phyloP scores from a whole-genome alignment of 2,888 invertebrate genomes.

The Nineta flava region DNA sequence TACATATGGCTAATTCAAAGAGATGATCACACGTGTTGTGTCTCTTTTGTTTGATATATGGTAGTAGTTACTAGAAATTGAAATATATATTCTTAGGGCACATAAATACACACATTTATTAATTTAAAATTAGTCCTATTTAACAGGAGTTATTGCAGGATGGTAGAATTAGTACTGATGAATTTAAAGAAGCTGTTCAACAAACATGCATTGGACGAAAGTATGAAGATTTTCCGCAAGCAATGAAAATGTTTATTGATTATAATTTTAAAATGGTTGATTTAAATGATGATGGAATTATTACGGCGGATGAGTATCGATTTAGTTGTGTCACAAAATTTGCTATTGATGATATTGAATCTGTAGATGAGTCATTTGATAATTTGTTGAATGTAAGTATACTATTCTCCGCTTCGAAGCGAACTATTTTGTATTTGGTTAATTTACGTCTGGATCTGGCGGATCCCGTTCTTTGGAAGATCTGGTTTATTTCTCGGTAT shows the following conservation, averaged over 20 bases:
- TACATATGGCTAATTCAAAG: too few relatives aligned
- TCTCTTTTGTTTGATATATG: too few relatives aligned
- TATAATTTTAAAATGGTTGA: slow-evolving; percentile 70
- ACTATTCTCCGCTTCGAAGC: too few relatives aligned
- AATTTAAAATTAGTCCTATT: not conserved
- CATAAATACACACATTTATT: not conserved
- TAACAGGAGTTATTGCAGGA: slow-evolving; percentile 37
- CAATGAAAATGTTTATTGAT: slow-evolving; percentile 75
- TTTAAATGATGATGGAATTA: slow-evolving; percentile 62
- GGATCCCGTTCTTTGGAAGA: too few relatives aligned
- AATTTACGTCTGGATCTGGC: too few relatives aligned
- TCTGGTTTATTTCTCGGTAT: too few relatives aligned
- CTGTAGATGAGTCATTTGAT: slow-evolving; percentile 63
- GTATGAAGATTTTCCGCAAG: slow-evolving; percentile 68
- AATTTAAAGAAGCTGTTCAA: slow-evolving; percentile 68
- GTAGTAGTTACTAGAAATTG: too few relatives aligned
- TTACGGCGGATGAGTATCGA: slow-evolving; percentile 65
- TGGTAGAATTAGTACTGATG: slow-evolving; percentile 63
- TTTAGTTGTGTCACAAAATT: slow-evolving; percentile 69
- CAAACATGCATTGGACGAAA: slow-evolving; percentile 62
- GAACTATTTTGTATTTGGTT: not conserved
- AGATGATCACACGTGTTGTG: too few relatives aligned
- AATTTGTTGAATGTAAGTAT: slow-evolving; percentile 56
- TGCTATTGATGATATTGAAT: slow-evolving; percentile 58
- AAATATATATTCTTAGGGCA: not conserved